Conservation (phyloP, 2,888 invertebrate species). For the Gymnoscelis rufifasciata region DNA sequence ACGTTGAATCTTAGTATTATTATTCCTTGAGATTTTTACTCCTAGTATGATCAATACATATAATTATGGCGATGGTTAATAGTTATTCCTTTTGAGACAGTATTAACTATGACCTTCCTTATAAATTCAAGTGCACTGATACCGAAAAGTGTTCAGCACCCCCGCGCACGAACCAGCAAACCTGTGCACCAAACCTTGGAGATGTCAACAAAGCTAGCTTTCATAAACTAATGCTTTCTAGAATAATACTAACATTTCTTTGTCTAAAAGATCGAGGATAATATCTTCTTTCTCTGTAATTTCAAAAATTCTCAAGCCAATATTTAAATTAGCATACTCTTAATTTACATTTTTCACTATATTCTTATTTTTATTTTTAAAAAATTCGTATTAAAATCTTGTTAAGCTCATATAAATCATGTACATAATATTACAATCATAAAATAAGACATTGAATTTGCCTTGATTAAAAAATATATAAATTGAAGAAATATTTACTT, state of each 20-base stretch:
- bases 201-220: slow-evolving; percentile 28
- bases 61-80: neutral
- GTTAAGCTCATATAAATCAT: too few relatives aligned
- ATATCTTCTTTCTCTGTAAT: neutral
- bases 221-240: slow-evolving; percentile 34
- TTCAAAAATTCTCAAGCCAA: slow-evolving; percentile 7
- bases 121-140: slow-evolving; percentile 3
- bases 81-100: slow-evolving; percentile 20
- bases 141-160: neutral
- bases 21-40: neutral
- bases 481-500: too few relatives aligned
- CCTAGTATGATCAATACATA: neutral
- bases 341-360: too few relatives aligned
- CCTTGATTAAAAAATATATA: too few relatives aligned
- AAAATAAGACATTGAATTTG: too few relatives aligned
- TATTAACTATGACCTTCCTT: slow-evolving; percentile 12
- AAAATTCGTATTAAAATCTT: too few relatives aligned
- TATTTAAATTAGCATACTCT: neutral
- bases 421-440: too few relatives aligned
- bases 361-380: too few relatives aligned
- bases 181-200: slow-evolving; percentile 40
- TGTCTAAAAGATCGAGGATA: neutral
- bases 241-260: neutral
- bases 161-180: slow-evolving; percentile 23
- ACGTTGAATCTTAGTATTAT: neutral